Conservation (phyloP, 1,140 invertebrate genomes). For the Drosophila biarmipes region DNA sequence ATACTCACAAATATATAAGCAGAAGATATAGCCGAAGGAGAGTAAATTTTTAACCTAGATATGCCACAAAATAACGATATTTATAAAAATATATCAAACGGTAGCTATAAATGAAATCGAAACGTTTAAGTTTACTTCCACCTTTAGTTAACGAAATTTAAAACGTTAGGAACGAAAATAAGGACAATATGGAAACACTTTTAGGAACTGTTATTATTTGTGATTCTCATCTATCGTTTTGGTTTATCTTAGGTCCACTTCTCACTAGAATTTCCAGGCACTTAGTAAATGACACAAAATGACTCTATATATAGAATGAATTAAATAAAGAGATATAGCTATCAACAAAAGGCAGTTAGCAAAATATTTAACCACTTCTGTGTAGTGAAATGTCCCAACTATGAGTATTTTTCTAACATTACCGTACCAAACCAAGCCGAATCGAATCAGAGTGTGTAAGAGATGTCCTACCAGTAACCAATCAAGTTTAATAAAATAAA, state of each 20-base stretch:
- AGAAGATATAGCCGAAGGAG: slow-evolving; percentile 23
- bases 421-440: slow-evolving; percentile 26
- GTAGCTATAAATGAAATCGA: slow-evolving; percentile 15
- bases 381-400: slow-evolving; percentile 55
- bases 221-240: slow-evolving; percentile 19
- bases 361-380: slow-evolving; percentile 58
- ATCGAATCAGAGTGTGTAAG: slow-evolving; percentile 26
- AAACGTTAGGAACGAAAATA: slow-evolving; percentile 49
- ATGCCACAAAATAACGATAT: slow-evolving; percentile 26
- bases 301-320: slow-evolving; percentile 39
- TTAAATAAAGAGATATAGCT: slow-evolving; percentile 39
- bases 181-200: slow-evolving; percentile 55
- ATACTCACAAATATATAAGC: slow-evolving; percentile 35
- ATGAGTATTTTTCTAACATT: slow-evolving; percentile 70
- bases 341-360: slow-evolving; percentile 49
- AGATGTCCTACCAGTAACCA: slow-evolving; percentile 70
- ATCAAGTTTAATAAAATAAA: slow-evolving; percentile 64
- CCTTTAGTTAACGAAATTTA: slow-evolving; percentile 41
- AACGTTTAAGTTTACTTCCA: slow-evolving; percentile 10
- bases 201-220: slow-evolving; percentile 35
- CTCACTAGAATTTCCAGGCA: slow-evolving; percentile 43
- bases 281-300: slow-evolving; percentile 20
- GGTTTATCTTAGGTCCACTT: slow-evolving; percentile 18
- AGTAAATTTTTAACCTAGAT: slow-evolving; percentile 31
- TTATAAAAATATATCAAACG: slow-evolving; percentile 15